phyloP scores from a whole-genome alignment of 2,797 vertebrate species.

The Poecilia picta region DNA sequence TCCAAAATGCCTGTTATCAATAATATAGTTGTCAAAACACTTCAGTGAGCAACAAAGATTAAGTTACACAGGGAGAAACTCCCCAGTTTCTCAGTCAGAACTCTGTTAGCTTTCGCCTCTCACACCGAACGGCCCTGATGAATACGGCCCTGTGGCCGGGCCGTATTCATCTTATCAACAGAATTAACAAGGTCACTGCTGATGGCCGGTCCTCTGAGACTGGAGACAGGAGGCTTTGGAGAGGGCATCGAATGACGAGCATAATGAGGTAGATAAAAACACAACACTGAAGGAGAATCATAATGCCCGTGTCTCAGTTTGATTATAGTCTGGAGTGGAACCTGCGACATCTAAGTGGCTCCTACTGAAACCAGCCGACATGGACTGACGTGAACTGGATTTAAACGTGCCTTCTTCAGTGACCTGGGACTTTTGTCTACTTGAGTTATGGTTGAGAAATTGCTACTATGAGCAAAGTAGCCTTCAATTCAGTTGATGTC shows the following conservation, averaged over 20 bases:
- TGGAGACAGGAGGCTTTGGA: conserved; percentile 28
- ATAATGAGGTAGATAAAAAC: conserved; percentile 24
- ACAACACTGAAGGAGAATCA: neutral
- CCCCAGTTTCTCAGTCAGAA: neutral
- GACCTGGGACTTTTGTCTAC: neutral
- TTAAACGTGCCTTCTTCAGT: neutral
- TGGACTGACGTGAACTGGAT: neutral
- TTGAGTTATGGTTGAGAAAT: neutral
- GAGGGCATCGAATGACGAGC: conserved; percentile 58
- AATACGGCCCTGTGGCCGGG: neutral
- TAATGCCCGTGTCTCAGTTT: neutral
- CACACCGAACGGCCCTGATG: neutral
- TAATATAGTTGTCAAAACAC: neutral
- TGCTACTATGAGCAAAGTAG: neutral
- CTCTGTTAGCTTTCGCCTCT: neutral
- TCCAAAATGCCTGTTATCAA: neutral
- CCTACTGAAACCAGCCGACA: conserved; percentile 5
- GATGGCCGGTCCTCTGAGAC: conserved; percentile 45
- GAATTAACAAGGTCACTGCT: conserved; percentile 19
- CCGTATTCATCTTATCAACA: neutral
- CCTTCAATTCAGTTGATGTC: neutral
- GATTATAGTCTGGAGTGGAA: neutral
- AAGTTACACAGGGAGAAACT: neutral
- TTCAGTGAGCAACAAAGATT: neutral
- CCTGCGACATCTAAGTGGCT: conserved; percentile 6